Evolutionary conservation across 2,888 invertebrate genomes (phyloP), one percentile per base, ranked within the genome.

Genomic region (Biston stratarius): DNA sequence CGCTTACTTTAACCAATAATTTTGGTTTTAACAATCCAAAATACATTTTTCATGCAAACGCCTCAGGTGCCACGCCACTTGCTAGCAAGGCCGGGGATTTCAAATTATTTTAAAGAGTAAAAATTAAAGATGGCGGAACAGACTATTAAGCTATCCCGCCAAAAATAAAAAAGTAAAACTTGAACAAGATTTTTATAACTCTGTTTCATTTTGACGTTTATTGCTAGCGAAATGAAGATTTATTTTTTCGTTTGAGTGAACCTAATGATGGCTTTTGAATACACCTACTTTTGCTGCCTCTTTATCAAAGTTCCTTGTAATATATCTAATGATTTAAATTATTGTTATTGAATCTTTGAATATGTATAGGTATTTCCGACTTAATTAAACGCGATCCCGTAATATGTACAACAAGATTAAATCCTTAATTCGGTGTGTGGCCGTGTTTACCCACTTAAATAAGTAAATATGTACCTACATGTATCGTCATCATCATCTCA

Each of bases 81-180:
- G 90, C 83, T 60, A 60, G 53, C 88, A 90, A 91, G 91, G 92
- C 76, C 87, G 77, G 69, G 71, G 77, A 77, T 84, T 82, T 74
- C 74, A 79, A 79, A 82, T 79, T 76, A 77, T 48, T 63, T 24
- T 15, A 83, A 79, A 80, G 79, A 79, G 78, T 74, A 77, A 83
- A 81, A 79, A 79, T 79, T 74, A 72, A 69, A 67, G 59, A 73
- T 59, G 64, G 69, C 63, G 47, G 57, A 24, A 62, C 56, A 51
- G 49, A 56, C 58, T 55, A 47, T 44, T 53, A 36, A n/a, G 47
- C 38, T 45, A 53, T 40, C 59, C 56, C 64, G 57, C 62, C 59
- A 61, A 65, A 65, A 62, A 48, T 56, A 63, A 67, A 14, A 57
- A 67, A 62, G 15, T 11, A 33, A 9, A 44, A 69, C 33, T 55